These are phyloP conservation scores for Torymus aiolomorphi DNA, from an alignment of 2,888 invertebrate species.

Conservation along the genomic window DNA sequence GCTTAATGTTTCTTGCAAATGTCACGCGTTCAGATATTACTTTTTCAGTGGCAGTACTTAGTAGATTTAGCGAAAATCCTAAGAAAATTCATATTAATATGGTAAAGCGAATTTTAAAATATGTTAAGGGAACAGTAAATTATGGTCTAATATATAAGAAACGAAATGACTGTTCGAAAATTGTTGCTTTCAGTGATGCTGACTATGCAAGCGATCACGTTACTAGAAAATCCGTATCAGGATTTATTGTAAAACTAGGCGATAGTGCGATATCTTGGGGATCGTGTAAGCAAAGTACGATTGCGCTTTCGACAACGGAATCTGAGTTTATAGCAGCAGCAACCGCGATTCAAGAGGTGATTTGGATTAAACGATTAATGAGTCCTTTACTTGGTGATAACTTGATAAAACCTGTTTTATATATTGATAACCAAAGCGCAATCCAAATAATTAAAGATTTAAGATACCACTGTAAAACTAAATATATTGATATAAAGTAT, in stretches of 20 bases:
- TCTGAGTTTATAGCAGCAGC: too few species aligned
- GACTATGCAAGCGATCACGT: conserved; percentile 21
- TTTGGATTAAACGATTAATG: too few species aligned
- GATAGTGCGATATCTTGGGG: conserved; percentile 24
- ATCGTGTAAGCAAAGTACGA: conserved; percentile 13
- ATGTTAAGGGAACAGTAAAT: conserved; percentile 29
- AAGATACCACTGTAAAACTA: too few species aligned
- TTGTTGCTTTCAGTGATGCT: conserved; percentile 35
- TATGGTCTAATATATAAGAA: conserved; percentile 39
- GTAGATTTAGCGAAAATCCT: conserved; percentile 28
- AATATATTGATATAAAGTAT: too few species aligned
- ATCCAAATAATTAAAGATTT: too few species aligned
- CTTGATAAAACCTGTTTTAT: too few species aligned
- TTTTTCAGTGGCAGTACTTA: conserved; percentile 49
- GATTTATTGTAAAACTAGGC: conserved; percentile 24
- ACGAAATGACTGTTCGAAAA: conserved; percentile 27
- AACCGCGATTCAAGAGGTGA: too few species aligned
- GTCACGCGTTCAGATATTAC: conserved; percentile 35
- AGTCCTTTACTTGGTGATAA: too few species aligned
- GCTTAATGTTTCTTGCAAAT: conserved; percentile 31
- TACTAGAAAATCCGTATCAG: conserved; percentile 23
- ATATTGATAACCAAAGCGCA: too few species aligned
- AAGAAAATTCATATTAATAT: conserved; percentile 28
- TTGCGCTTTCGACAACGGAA: too few species aligned
- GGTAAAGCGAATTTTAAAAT: conserved; percentile 34